Evolutionary conservation across 53 echinoderm and acorn worm genomes (phyloP).

Genomic region (Astropecten irregularis): DNA sequence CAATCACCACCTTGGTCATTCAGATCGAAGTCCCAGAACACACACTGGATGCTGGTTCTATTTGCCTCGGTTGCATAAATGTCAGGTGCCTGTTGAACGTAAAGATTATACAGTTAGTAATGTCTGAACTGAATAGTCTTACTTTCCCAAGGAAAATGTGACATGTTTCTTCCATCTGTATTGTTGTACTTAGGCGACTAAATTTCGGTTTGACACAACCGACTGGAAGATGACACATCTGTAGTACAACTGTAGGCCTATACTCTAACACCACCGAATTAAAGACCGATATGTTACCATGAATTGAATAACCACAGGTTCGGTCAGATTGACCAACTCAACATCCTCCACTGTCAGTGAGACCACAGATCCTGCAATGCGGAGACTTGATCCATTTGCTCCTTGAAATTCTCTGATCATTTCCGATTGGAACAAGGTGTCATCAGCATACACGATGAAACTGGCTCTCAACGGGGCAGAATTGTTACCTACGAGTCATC

Average conservation of each 20-base stretch:
- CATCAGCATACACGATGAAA: constrained; percentile 18
- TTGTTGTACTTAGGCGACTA: too few relatives aligned
- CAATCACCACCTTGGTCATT: constrained; percentile 76
- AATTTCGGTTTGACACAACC: too few relatives aligned
- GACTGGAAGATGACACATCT: too few relatives aligned
- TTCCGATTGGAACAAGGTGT: constrained; percentile 15
- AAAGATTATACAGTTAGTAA: not conserved
- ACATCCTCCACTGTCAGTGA: constrained; percentile 47
- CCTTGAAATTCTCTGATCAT: not conserved
- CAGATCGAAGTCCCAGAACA: constrained; percentile 82
- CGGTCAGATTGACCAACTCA: constrained; percentile 37
- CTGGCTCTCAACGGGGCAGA: not conserved
- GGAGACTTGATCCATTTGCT: not conserved
- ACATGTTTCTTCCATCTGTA: too few relatives aligned
- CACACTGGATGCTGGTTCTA: constrained; percentile 49
- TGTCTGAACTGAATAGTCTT: too few relatives aligned
- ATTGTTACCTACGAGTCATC: not conserved
- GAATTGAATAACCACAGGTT: constrained; percentile 63
- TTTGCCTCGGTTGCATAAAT: not conserved
- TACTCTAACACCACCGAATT: too few relatives aligned
- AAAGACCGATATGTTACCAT: too few relatives aligned
- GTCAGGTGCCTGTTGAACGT: constrained; percentile 7
- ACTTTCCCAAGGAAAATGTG: too few relatives aligned
- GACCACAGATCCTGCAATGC: constrained; percentile 4
- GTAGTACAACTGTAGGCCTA: too few relatives aligned